Percentiles rank a stretch among this genome's conserved stretches.
Evolutionary conservation across 2,797 vertebrate genomes (phyloP).

Genomic region (Propithecus deckenii): DNA sequence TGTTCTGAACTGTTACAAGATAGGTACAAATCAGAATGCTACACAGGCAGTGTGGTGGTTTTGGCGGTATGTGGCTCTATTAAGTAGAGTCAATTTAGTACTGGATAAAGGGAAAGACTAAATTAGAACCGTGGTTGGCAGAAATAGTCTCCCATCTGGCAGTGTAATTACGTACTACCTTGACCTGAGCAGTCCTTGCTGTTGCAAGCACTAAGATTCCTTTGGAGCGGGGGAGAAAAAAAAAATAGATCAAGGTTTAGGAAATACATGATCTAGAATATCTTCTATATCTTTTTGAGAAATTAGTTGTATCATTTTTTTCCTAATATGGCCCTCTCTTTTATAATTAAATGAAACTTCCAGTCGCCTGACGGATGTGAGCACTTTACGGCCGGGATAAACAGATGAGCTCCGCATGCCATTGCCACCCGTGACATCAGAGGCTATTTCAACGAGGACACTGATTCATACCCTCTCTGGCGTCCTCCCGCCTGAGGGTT

Average conservation of each 20-base stretch:
- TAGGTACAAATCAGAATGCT: background rate
- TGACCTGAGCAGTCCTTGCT: conserved; percentile 10
- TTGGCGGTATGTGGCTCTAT: conserved; percentile 1
- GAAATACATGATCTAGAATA: background rate
- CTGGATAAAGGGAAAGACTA: conserved; percentile 32
- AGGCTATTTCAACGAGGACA: background rate
- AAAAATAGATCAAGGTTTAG: background rate
- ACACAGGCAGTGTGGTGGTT: background rate
- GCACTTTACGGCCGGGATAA: background rate
- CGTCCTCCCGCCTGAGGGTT: background rate
- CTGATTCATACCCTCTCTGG: background rate
- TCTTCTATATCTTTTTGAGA: background rate
- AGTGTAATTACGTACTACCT: conserved; percentile 33
- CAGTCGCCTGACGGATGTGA: background rate
- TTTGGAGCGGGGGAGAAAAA: background rate
- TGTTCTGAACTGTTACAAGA: background rate
- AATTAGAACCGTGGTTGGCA: conserved; percentile 60
- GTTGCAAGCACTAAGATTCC: background rate
- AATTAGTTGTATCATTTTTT: background rate
- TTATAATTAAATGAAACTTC: background rate
- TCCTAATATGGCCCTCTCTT: background rate
- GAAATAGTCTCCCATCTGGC: conserved; percentile 66
- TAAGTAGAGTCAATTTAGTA: conserved; percentile 52
- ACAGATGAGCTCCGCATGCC: background rate
- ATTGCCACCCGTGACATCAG: background rate